Evolutionary conservation across 1,140 invertebrate genomes (phyloP), one percentile per base, ranked within the genome.

Genomic region (Scaptomyza montana): DNA sequence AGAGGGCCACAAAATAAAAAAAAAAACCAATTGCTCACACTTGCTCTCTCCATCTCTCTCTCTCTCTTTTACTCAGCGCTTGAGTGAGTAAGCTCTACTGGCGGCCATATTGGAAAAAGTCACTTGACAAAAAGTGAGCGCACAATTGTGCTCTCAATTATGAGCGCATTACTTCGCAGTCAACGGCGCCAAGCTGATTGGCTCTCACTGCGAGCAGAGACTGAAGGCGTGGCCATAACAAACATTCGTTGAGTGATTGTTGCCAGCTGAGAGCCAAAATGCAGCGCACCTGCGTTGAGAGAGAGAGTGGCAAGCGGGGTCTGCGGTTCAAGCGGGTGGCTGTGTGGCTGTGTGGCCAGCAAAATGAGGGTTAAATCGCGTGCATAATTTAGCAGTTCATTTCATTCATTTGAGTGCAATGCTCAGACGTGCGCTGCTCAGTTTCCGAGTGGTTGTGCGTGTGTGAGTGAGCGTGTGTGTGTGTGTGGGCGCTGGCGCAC

Each of bases 321-420:
- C 2, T 47, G 28, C 21, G 41, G 70, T 62, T 46, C 39, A 59
- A 46, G 64, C 46, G 59, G 57, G 63, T 61, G 53, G 55, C 47
- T 36, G 74, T 86, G 82, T 60, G 79, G 72, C 84, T 36, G 74
- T 86, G 82, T 60, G 79, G 72, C 84, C 71, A 65, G 57, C 76
- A 54, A 87, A 89, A 89, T 89, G 84, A 89, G 84, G 84, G 84
- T 89, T 89, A 89, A 89, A 89, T 89, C 84, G 84, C 84, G 84
- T 89, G 85, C 81, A 91, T 89, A 89, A 90, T 90, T 90, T 87
- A 90, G 87, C 89, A 90, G 89, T 87, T 90, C 87, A 90, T 90
- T 90, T 87, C 89, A 80, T 80, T 84, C 84, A 89, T 89, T 89
- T 89, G 84, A 89, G 84, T 89, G 84, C 84, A 89, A 89, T 76